Evolutionary conservation across 2,797 vertebrate species (phyloP).

Genomic region (Xenentodon cancila): DNA sequence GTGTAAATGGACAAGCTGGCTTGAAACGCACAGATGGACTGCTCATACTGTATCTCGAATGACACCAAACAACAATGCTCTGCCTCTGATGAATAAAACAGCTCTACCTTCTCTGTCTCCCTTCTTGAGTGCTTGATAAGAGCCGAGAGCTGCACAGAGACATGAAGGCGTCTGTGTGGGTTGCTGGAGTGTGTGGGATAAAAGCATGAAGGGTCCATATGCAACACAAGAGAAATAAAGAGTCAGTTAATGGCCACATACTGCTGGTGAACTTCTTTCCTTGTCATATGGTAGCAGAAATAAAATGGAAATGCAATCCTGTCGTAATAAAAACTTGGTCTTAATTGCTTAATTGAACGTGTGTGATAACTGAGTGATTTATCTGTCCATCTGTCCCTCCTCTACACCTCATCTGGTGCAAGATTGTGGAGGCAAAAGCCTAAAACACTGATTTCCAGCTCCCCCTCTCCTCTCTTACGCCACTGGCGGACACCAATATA

Average conservation of each 20-base stretch:
- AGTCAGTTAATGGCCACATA: conserved; percentile 20
- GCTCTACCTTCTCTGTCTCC: conserved; percentile 25
- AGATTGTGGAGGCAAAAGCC: no score
- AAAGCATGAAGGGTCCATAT: conserved; percentile 45
- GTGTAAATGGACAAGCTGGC: conserved; percentile 1
- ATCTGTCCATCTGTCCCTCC: no score
- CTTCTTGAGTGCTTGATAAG: conserved; percentile 45
- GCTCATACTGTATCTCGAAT: conserved; percentile 12
- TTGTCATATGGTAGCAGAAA: conserved; percentile 7
- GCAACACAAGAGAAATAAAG: conserved; percentile 16
- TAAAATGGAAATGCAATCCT: neutral
- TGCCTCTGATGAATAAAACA: conserved; percentile 43
- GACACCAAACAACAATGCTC: conserved; percentile 35
- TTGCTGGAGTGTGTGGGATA: conserved; percentile 53
- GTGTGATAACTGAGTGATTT: no score
- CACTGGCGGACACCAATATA: no score
- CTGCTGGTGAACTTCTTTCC: conserved; percentile 11
- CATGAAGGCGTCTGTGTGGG: conserved; percentile 52
- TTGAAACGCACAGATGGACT: conserved; percentile 10
- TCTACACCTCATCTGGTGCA: no score
- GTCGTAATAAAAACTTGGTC: no score
- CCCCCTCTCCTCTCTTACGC: no score
- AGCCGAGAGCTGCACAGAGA: conserved; percentile 38
- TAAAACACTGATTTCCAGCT: no score
- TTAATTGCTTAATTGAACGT: no score